Percentiles rank a stretch among this genome's conserved stretches.
These are phyloP conservation scores for Noturus placidus DNA, from an alignment of 2,113 vertebrate species.

Conservation along the genomic window DNA sequence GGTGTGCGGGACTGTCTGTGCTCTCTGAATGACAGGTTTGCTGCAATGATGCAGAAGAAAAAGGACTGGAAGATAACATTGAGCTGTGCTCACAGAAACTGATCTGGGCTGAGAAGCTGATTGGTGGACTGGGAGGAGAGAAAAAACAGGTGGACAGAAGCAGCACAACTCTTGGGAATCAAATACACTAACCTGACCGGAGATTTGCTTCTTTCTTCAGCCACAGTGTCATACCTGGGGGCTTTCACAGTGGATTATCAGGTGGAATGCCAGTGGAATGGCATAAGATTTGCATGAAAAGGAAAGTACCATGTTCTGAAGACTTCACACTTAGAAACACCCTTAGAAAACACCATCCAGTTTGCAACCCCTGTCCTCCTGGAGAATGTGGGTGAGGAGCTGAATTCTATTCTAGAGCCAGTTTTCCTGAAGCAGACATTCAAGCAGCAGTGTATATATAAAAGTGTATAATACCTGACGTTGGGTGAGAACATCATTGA, in stretches of 20 bases:
- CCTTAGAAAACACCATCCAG: constrained; percentile 83
- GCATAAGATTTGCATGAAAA: constrained; percentile 77
- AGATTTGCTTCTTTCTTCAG: constrained; percentile 85
- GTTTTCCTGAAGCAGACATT: constrained; percentile 88
- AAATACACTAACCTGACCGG: constrained; percentile 83
- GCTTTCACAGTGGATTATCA: constrained; percentile 90
- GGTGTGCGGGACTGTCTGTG: constrained; percentile 80
- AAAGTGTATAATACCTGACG: constrained; percentile 87
- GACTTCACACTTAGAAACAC: constrained; percentile 83
- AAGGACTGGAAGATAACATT: constrained; percentile 81
- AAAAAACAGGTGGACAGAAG: constrained; percentile 90
- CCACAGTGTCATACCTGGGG: constrained; percentile 85
- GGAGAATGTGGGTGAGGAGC: constrained; percentile 86
- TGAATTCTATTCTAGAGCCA: constrained; percentile 87
- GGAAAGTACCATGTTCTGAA: constrained; percentile 78
- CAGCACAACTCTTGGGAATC: constrained; percentile 73
- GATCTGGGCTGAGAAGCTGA: constrained; percentile 84
- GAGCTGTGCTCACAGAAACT: constrained; percentile 86
- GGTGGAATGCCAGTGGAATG: constrained; percentile 80
- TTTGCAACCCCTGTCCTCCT: constrained; percentile 86
- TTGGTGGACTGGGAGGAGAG: constrained; percentile 89
- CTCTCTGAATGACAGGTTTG: constrained; percentile 79
- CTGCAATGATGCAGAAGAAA: constrained; percentile 81
- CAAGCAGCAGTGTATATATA: too few species aligned
- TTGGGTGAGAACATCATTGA: constrained; percentile 90